These are phyloP conservation scores for Drosophila fulvimacula DNA, from an alignment of 2,888 invertebrate species.

Conservation along the genomic window DNA sequence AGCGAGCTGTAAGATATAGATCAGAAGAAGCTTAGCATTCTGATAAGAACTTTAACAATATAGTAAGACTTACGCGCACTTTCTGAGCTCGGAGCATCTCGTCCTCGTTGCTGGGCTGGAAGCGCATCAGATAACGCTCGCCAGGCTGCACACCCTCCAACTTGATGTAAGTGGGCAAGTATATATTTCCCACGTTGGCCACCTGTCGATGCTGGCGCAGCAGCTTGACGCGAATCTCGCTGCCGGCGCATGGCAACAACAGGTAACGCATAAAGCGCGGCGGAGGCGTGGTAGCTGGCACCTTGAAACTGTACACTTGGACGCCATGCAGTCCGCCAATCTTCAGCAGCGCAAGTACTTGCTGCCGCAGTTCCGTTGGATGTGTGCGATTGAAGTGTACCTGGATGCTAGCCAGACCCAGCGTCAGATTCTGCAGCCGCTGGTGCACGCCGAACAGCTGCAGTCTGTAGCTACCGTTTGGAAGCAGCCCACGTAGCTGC, in stretches of 20 bases:
- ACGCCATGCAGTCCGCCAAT: conserved; percentile 86
- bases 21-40: neutral
- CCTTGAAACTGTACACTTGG: conserved; percentile 87
- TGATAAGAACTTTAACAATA: neutral
- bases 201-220: conserved; percentile 83
- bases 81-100: conserved; percentile 85
- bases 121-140: conserved; percentile 86
- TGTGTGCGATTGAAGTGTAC: conserved; percentile 84
- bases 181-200: conserved; percentile 83
- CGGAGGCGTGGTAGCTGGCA: conserved; percentile 68
- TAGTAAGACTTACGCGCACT: conserved; percentile 85
- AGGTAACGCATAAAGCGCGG: conserved; percentile 82
- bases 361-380: conserved; percentile 85
- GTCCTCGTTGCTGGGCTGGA: conserved; percentile 86
- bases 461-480: conserved; percentile 82
- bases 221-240: conserved; percentile 86
- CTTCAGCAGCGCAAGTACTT: conserved; percentile 85
- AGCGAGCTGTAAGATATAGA: conserved; percentile 83
- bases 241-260: conserved; percentile 86
- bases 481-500: conserved; percentile 77
- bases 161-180: conserved; percentile 85
- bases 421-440: conserved; percentile 82
- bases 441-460: conserved; percentile 84
- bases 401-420: conserved; percentile 77
- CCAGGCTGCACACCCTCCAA: conserved; percentile 82